Percentiles rank a stretch among this genome's conserved stretches.
Conservation (phyloP, 2,888 invertebrate species). For the Dermolepida albohirtum region DNA sequence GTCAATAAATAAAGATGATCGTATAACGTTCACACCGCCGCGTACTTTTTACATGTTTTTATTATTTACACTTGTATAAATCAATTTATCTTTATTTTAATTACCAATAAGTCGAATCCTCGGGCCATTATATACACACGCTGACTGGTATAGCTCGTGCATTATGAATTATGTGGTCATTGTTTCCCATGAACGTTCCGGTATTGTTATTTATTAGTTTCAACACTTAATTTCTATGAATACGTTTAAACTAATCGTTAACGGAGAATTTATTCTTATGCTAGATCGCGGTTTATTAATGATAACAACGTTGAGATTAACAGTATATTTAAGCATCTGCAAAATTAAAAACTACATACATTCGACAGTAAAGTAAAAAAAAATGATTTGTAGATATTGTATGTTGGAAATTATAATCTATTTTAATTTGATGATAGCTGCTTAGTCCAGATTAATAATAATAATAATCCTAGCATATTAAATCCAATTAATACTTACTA, state of each 20-base stretch:
- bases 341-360: no score
- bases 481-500: no score
- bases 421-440: neutral
- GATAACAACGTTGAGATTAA: no score
- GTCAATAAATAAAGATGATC: conserved; percentile 39
- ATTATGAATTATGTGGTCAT: conserved; percentile 46
- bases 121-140: conserved; percentile 42
- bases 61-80: conserved; percentile 49
- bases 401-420: neutral
- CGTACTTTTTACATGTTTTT: conserved; percentile 45
- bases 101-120: conserved; percentile 48
- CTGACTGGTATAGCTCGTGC: conserved; percentile 46
- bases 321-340: no score
- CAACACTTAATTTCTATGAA: conserved; percentile 44
- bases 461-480: no score
- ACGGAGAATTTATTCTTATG: conserved; percentile 31
- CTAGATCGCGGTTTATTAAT: conserved; percentile 12
- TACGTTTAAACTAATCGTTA: conserved; percentile 40
- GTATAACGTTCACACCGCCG: conserved; percentile 41
- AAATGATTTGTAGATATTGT: no score
- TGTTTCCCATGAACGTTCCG: conserved; percentile 44
- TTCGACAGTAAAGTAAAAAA: no score
- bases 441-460: no score
- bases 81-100: conserved; percentile 52
- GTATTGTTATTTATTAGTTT: conserved; percentile 44